A percentile compares a stretch with the other conserved stretches of the same genome.
These are phyloP conservation scores for Ectropis crepuscularia DNA, from an alignment of 2,888 invertebrate genomes.

Conservation along the genomic window DNA sequence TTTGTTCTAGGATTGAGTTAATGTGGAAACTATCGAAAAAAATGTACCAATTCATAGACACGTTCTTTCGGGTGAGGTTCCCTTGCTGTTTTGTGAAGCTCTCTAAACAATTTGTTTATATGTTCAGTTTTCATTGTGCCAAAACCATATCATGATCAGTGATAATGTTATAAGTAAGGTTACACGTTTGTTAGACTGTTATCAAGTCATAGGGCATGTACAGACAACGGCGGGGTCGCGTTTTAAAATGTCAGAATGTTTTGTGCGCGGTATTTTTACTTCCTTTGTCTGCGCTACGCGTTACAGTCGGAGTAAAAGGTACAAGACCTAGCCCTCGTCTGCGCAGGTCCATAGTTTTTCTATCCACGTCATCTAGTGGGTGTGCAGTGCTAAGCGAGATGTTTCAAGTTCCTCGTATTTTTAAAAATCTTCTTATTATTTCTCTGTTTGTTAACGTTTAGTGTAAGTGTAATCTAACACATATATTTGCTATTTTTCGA, in stretches of 20 bases:
- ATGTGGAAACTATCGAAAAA: too few relatives aligned
- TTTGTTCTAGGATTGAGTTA: too few relatives aligned
- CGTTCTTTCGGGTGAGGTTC: constrained; percentile 4
- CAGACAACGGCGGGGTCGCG: too few relatives aligned
- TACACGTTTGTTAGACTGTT: constrained; percentile 51
- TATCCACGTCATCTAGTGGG: constrained; percentile 48
- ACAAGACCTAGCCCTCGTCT: too few relatives aligned
- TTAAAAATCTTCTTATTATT: constrained; percentile 50
- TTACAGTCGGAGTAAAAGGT: too few relatives aligned
- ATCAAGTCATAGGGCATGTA: constrained; percentile 12
- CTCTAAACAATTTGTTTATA: constrained; percentile 43
- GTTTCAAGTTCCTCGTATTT: constrained; percentile 74
- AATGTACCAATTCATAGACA: too few relatives aligned
- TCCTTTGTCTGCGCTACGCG: too few relatives aligned
- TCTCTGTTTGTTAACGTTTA: constrained; percentile 61
- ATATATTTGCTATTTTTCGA: constrained; percentile 80
- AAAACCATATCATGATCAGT: constrained; percentile 80
- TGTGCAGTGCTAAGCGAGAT: constrained; percentile 60
- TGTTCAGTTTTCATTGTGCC: constrained; percentile 66
- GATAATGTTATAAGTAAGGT: constrained; percentile 66
- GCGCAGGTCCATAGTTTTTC: constrained; percentile 17
- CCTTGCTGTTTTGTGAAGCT: constrained; percentile 25
- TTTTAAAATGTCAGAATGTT: too few relatives aligned
- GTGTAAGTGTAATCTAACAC: constrained; percentile 71
- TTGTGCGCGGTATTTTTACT: too few relatives aligned